These are phyloP conservation scores for Sebastolobus altivelis DNA, from an alignment of 2,797 vertebrate genomes.

Conservation along the genomic window DNA sequence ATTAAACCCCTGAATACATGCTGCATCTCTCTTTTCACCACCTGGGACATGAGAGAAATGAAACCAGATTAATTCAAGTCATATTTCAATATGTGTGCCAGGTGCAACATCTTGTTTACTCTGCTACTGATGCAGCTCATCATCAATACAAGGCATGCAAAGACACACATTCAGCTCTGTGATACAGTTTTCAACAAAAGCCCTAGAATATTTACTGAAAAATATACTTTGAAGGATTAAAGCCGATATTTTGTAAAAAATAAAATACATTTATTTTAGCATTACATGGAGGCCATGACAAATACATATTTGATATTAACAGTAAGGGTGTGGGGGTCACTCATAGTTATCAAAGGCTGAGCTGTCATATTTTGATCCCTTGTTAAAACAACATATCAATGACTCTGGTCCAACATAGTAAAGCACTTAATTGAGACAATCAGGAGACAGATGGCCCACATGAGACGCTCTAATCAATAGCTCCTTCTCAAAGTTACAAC, in stretches of 20 bases:
- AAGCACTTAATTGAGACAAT: conserved; percentile 43
- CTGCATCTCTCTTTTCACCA: conserved; percentile 25
- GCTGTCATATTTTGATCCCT: neutral
- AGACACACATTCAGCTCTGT: neutral
- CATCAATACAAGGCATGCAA: neutral
- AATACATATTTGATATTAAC: neutral
- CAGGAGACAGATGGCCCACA: conserved; percentile 29
- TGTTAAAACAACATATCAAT: neutral
- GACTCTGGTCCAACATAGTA: conserved; percentile 6
- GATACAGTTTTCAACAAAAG: neutral
- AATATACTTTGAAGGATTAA: neutral
- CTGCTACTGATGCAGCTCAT: conserved; percentile 9
- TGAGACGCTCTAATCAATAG: conserved; percentile 55
- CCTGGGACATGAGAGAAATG: conserved; percentile 41
- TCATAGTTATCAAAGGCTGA: neutral
- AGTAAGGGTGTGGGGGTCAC: neutral
- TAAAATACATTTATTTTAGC: neutral
- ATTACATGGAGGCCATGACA: neutral
- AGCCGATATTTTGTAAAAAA: neutral
- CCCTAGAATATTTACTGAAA: neutral
- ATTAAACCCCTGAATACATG: conserved; percentile 10
- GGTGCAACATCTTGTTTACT: conserved; percentile 10
- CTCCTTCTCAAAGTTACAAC: neutral
- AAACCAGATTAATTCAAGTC: conserved; percentile 46
- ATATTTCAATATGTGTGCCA: conserved; percentile 34